A percentile compares a stretch with the other conserved stretches of the same genome.
These are phyloP conservation scores for Dolichallabes microphthalmus DNA, from an alignment of 2,113 vertebrate genomes.

Conservation along the genomic window DNA sequence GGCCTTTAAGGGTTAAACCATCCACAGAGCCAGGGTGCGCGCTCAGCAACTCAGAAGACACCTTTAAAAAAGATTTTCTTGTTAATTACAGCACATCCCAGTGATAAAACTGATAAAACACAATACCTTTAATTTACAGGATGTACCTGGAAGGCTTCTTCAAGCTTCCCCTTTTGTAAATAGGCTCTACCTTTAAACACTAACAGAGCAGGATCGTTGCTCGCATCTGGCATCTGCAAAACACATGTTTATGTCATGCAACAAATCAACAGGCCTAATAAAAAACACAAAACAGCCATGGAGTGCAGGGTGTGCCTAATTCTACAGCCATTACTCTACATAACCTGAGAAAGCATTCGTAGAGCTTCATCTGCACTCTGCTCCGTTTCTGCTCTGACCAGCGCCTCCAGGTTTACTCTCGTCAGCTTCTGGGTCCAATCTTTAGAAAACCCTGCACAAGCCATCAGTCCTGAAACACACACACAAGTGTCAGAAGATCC, in stretches of 20 bases:
- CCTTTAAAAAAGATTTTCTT: conserved; percentile 61
- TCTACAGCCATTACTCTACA: conserved; percentile 18
- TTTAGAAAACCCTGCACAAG: conserved; percentile 54
- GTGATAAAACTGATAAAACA: not conserved
- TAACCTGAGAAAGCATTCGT: conserved; percentile 81
- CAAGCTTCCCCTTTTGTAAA: conserved; percentile 77
- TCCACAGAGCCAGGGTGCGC: conserved; percentile 77
- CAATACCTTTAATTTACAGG: not conserved
- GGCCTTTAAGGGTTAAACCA: conserved; percentile 76
- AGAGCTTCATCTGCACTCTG: conserved; percentile 80
- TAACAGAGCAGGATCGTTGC: conserved; percentile 74
- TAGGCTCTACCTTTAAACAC: conserved; percentile 79
- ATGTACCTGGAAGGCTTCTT: conserved; percentile 82
- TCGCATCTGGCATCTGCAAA: conserved; percentile 78
- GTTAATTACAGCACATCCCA: not conserved
- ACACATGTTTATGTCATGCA: not conserved
- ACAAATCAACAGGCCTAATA: not conserved
- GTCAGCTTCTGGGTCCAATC: conserved; percentile 72
- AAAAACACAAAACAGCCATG: not conserved
- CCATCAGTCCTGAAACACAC: conserved; percentile 60
- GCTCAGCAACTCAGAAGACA: conserved; percentile 77
- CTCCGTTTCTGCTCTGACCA: conserved; percentile 73
- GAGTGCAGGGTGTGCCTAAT: not conserved
- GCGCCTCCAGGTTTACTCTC: conserved; percentile 75
- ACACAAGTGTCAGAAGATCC: not conserved